Evolutionary conservation across 2,888 invertebrate genomes (phyloP).

Genomic region (Folsomia manolachei): DNA sequence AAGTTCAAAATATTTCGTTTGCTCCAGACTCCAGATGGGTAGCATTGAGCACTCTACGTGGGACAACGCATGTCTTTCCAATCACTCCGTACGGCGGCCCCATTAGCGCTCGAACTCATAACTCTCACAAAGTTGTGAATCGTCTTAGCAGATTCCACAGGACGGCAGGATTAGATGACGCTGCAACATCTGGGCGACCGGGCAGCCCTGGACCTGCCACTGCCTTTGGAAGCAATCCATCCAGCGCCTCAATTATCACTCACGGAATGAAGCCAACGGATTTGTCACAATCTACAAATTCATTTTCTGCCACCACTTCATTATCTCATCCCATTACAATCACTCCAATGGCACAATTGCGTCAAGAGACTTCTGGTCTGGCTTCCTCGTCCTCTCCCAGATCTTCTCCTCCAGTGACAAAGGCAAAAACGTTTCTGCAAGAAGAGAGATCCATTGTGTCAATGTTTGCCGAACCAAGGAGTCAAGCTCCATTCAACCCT

Average conservation of each 20-base stretch:
- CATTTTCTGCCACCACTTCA: constrained; percentile 78
- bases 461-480: constrained; percentile 71
- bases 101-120: constrained; percentile 87
- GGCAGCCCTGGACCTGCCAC: constrained; percentile 63
- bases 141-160: constrained; percentile 91
- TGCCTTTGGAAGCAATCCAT: constrained; percentile 29
- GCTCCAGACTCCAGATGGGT: constrained; percentile 94
- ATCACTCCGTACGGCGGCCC: constrained; percentile 93
- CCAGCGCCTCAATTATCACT: constrained; percentile 24
- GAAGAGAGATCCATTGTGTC: constrained; percentile 73
- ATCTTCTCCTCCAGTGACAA: constrained; percentile 46
- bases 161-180: constrained; percentile 78
- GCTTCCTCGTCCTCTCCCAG: constrained; percentile 41
- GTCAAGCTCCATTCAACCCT: constrained; percentile 63
- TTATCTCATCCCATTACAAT: constrained; percentile 81
- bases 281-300: constrained; percentile 44
- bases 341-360: constrained; percentile 79
- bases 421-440: constrained; percentile 54
- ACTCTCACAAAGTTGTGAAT: constrained; percentile 89
- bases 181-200: constrained; percentile 63
- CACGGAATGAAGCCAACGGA: constrained; percentile 43
- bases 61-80: constrained; percentile 97
- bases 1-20: constrained; percentile 89
- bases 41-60: constrained; percentile 89
- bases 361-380: constrained; percentile 55